Evolutionary conservation across 1,140 invertebrate genomes (phyloP), one percentile per base, ranked within the genome.

Genomic region (Bombus confusus): DNA sequence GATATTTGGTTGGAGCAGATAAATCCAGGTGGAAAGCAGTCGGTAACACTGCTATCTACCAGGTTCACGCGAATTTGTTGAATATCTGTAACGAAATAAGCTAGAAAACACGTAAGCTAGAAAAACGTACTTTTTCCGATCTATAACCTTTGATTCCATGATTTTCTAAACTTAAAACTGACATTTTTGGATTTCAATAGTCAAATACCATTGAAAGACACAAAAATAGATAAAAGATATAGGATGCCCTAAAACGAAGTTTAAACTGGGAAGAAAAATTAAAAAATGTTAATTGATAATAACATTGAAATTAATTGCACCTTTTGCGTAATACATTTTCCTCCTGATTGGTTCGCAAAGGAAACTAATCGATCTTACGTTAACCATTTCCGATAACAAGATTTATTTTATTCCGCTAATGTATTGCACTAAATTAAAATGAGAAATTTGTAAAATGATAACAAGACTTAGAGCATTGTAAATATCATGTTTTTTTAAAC

Each of bases 351-450:
- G 2, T 74, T 47, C 13, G 22, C 31, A 25, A 34, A 37, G 25
- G 31, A 10, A 68, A 22, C 1, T 34, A 22, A 9, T 68, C n/a
- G 64, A 66, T 2, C 8, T 52, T 8, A 52, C 47, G 47, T 52
- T 52, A 52, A 52, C 12, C 18, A 22, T 22, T 52, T 8, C 6
- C 47, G 18, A 52, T 52, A 8, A 22, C 18, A 22, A 22, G 22
- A 52, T 52, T 22, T 52, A 52, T 52, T 52, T 52, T 22, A 52
- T 22, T 47, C 47, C 57, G 57, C 10, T 4, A 62, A n/a, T 0
- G 10, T 2, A 13, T 4, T 0, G 2, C 2, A 2, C 28, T 1
- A 3, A 1, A 68, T 34, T 31, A 15, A 1, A 22, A 34, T 10
- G 8, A 68, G 22, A 37, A 31, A 31, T 8, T 22, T 22, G 47